Percentiles rank a stretch among this genome's conserved stretches.
These are phyloP conservation scores for Protonibea diacanthus DNA, from an alignment of 2,797 vertebrate species.

Conservation along the genomic window DNA sequence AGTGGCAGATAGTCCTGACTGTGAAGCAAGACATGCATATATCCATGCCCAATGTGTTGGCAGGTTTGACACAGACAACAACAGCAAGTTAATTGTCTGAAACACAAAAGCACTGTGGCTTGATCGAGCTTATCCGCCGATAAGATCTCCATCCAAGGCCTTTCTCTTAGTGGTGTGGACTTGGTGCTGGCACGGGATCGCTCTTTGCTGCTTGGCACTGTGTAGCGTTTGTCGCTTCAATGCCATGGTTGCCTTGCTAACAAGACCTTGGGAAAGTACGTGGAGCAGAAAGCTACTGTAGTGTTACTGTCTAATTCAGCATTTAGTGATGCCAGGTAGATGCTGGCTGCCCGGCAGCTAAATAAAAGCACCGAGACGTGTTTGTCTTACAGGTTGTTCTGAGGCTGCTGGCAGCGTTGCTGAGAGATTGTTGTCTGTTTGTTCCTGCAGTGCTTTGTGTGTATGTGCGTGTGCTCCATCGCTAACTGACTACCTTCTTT, in stretches of 20 bases:
- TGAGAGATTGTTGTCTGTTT: slow-evolving; percentile 17
- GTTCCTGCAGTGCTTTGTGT: not conserved
- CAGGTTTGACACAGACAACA: slow-evolving; percentile 3
- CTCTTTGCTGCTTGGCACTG: slow-evolving; percentile 27
- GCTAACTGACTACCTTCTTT: not conserved
- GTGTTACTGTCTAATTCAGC: slow-evolving; percentile 51
- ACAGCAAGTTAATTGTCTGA: slow-evolving; percentile 23
- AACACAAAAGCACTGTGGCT: slow-evolving; percentile 27
- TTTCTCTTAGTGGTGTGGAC: slow-evolving; percentile 9
- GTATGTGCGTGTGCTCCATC: slow-evolving; percentile 3
- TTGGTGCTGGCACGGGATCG: slow-evolving; percentile 16
- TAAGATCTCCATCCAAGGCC: slow-evolving; percentile 41
- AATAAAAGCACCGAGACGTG: slow-evolving; percentile 19
- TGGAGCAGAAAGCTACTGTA: slow-evolving; percentile 10
- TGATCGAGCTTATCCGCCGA: slow-evolving; percentile 27
- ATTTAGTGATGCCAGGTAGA: slow-evolving; percentile 50
- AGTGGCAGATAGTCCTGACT: not conserved
- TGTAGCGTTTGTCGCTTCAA: slow-evolving; percentile 15
- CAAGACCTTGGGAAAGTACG: slow-evolving; percentile 55
- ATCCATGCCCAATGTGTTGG: slow-evolving; percentile 14
- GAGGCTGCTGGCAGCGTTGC: slow-evolving; percentile 16
- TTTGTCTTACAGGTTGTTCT: slow-evolving; percentile 43
- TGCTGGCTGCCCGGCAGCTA: slow-evolving; percentile 22
- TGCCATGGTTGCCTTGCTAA: slow-evolving; percentile 30
- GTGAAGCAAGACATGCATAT: slow-evolving; percentile 1